Evolutionary conservation across 2,888 invertebrate genomes (phyloP), one percentile per base, ranked within the genome.

Genomic region (Arrhopalites spinosus): DNA sequence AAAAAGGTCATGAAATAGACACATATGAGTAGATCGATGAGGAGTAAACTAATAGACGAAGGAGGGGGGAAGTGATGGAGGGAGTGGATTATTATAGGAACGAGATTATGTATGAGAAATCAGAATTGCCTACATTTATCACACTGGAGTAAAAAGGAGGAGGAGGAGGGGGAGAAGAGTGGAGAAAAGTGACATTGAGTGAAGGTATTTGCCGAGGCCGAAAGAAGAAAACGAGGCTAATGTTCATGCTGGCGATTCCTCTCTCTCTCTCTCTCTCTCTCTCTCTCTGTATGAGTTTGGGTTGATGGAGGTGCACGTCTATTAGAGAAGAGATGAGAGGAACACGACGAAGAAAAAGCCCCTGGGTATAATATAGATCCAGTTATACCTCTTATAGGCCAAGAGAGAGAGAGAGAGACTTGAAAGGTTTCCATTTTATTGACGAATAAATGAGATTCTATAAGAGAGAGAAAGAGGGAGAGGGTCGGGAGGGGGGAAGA

Each of bases 391-490:
- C n/a, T n/a, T 36, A 11, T 36, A 27, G 20, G 1, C 25, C 13
- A 59, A 5, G n/a, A 3, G 5, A 59, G 59, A 1, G 59, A 25
- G 59, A 59, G 11, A 25, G 27, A 25, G 29, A 36, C 36, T 7
- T 64, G 64, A 30, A 64, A n/a, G 36, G 64, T 64, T 36, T 64
- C 36, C n/a, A n/a, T n/a, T n/a, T n/a, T 8, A 25, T 64, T 64
- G 64, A 64, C 64, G 29, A 64, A 64, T 64, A 64, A 64, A 64
- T 64, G 64, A 36, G 30, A 64, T 36, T 64, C 64, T 36, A 36
- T 64, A 30, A 5, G 53, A n/a, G 7, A 17, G 20, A 20, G 53
- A 53, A 5, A 20, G 53, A 17, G n/a, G 53, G 20, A n/a, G n/a
- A n/a, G n/a, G 30, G 27, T n/a, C 11, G 29, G 27, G 25, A 20